Conservation (phyloP, 1,140 invertebrate genomes). For the Drosophila busckii region DNA sequence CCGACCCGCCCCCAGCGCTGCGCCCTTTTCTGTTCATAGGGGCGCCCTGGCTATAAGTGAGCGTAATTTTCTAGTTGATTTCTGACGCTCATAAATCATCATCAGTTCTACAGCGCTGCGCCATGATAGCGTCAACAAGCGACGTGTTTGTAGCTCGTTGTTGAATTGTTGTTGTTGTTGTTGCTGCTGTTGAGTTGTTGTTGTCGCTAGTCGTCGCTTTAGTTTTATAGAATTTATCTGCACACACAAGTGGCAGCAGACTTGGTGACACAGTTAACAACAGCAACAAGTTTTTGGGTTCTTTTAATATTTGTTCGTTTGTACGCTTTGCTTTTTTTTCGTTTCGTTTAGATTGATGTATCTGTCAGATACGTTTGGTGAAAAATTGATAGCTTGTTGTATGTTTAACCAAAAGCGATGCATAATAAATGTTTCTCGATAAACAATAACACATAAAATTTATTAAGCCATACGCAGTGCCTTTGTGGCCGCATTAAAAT, state of each 20-base stretch:
- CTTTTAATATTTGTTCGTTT: constrained; percentile 16
- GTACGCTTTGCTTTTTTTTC: constrained; percentile 5
- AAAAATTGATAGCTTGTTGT: constrained; percentile 70
- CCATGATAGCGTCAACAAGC: constrained; percentile 55
- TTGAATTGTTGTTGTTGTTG: constrained; percentile 29
- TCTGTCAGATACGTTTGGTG: constrained; percentile 63
- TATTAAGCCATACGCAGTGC: constrained; percentile 59
- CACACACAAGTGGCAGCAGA: constrained; percentile 13
- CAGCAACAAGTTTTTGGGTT: constrained; percentile 40
- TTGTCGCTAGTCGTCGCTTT: constrained; percentile 59
- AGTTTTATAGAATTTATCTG: constrained; percentile 69
- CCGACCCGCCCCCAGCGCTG: too few relatives aligned
- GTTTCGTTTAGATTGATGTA: constrained; percentile 54
- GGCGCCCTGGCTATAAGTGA: too few relatives aligned
- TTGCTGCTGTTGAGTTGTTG: constrained; percentile 40
- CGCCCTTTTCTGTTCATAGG: constrained; percentile 66
- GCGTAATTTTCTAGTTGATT: constrained; percentile 76
- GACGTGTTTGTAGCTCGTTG: constrained; percentile 3
- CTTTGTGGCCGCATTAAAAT: too few relatives aligned
- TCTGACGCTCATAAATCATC: constrained; percentile 77
- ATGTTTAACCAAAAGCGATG: constrained; percentile 66
- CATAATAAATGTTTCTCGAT: constrained; percentile 70
- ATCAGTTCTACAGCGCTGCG: constrained; percentile 56
- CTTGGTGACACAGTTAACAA: constrained; percentile 68
- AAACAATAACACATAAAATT: constrained; percentile 64